phyloP scores from a whole-genome alignment of 2,888 invertebrate species.

The Hedychridium roseum region DNA sequence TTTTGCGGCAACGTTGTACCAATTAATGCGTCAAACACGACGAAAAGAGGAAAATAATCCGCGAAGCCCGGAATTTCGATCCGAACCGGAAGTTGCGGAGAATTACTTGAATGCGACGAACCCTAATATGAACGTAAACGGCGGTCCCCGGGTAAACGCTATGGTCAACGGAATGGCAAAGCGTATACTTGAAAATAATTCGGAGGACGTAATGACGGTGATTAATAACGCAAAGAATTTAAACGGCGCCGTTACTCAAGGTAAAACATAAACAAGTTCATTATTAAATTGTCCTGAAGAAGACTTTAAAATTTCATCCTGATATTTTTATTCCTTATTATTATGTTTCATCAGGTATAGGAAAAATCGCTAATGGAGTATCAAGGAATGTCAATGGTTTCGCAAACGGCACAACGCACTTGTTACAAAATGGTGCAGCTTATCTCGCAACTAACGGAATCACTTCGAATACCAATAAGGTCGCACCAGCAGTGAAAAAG shows the following conservation, averaged over 20 bases:
- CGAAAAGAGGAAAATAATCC: constrained; percentile 38
- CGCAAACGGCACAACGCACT: constrained; percentile 43
- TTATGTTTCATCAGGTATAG: constrained; percentile 16
- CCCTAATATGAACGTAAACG: constrained; percentile 52
- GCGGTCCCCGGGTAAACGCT: constrained; percentile 23
- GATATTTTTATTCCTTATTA: neutral
- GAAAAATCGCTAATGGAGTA: constrained; percentile 55
- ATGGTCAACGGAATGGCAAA: constrained; percentile 62
- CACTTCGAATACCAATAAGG: constrained; percentile 41
- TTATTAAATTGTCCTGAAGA: neutral
- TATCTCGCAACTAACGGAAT: constrained; percentile 52
- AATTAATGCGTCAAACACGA: constrained; percentile 69
- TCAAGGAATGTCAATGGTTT: constrained; percentile 57
- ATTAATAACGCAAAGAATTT: constrained; percentile 32
- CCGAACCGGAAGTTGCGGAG: constrained; percentile 9
- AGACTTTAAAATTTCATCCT: neutral
- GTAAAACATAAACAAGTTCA: too few species aligned
- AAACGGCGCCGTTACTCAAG: constrained; percentile 27
- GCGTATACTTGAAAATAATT: constrained; percentile 55
- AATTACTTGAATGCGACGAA: constrained; percentile 28
- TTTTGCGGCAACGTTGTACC: constrained; percentile 75
- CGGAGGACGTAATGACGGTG: constrained; percentile 37
- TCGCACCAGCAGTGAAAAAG: constrained; percentile 44
- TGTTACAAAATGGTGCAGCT: constrained; percentile 52
- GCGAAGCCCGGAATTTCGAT: constrained; percentile 31